These are phyloP conservation scores for Mustelus asterias DNA, from an alignment of 2,113 vertebrate genomes.

Conservation along the genomic window DNA sequence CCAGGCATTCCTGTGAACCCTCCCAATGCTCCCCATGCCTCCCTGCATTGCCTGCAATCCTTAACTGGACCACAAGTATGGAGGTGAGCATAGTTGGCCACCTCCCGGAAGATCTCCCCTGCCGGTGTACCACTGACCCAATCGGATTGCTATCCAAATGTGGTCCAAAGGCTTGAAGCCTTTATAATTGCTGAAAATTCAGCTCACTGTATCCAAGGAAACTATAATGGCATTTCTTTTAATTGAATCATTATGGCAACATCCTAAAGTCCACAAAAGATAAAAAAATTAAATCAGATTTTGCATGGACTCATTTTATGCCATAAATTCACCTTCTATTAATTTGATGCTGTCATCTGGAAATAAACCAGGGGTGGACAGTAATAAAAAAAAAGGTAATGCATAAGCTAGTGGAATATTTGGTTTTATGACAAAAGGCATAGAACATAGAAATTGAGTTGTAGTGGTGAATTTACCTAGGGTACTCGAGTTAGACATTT, in stretches of 20 bases:
- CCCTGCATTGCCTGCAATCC: too few species aligned
- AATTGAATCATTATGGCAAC: constrained; percentile 42
- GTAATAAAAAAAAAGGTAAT: background rate
- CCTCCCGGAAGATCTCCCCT: too few species aligned
- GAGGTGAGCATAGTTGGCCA: too few species aligned
- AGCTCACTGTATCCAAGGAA: constrained; percentile 38
- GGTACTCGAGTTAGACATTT: too few species aligned
- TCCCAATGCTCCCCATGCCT: too few species aligned
- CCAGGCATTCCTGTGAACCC: too few species aligned
- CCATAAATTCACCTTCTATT: background rate
- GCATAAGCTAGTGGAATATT: background rate
- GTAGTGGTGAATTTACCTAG: background rate
- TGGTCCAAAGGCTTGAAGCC: too few species aligned
- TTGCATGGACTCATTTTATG: background rate
- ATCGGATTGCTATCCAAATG: too few species aligned
- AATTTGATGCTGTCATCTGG: background rate
- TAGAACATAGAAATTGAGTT: background rate
- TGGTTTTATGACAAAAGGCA: background rate
- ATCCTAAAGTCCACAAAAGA: constrained; percentile 40
- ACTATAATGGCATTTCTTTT: constrained; percentile 40
- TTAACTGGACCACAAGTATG: too few species aligned
- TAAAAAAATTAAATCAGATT: background rate
- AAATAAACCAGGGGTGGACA: background rate
- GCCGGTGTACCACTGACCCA: too few species aligned
- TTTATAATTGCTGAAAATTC: too few species aligned